phyloP scores from a whole-genome alignment of 1,140 invertebrate species.

The Drosophila bocki region DNA sequence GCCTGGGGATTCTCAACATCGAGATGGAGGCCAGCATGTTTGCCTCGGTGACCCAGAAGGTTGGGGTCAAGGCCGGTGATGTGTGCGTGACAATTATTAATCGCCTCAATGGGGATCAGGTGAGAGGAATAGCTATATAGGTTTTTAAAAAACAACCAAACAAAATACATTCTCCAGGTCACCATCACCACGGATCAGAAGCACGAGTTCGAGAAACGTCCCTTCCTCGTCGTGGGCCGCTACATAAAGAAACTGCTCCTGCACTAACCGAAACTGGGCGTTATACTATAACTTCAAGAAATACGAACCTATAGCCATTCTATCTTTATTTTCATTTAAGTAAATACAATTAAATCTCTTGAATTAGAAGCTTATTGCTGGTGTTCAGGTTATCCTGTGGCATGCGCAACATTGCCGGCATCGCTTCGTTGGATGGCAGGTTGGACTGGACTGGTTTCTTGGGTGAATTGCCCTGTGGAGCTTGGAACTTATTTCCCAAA shows the following conservation, averaged over 20 bases:
- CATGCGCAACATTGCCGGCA: slow-evolving; percentile 33
- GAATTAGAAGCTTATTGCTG: slow-evolving; percentile 63
- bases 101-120: slow-evolving; percentile 96
- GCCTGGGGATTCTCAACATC: slow-evolving; percentile 95
- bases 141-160: background rate
- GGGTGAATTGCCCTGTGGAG: background rate
- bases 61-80: slow-evolving; percentile 94
- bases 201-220: slow-evolving; percentile 66
- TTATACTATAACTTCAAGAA: background rate
- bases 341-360: slow-evolving; percentile 46
- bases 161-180: slow-evolving; percentile 32
- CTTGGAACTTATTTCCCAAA: slow-evolving; percentile 50
- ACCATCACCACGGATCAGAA: slow-evolving; percentile 58
- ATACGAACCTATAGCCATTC: background rate
- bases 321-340: background rate
- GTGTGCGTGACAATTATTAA: slow-evolving; percentile 96
- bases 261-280: background rate
- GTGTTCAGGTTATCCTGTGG: slow-evolving; percentile 30
- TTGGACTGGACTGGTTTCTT: slow-evolving; percentile 1
- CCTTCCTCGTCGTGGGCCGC: slow-evolving; percentile 61
- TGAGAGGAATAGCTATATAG: slow-evolving; percentile 77
- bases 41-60: slow-evolving; percentile 94
- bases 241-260: slow-evolving; percentile 55
- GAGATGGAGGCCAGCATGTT: slow-evolving; percentile 98
- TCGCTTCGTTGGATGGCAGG: slow-evolving; percentile 13